Evolutionary conservation across 92 coral and sea anemone species (phyloP).

Genomic region (Pocillopora grandis): DNA sequence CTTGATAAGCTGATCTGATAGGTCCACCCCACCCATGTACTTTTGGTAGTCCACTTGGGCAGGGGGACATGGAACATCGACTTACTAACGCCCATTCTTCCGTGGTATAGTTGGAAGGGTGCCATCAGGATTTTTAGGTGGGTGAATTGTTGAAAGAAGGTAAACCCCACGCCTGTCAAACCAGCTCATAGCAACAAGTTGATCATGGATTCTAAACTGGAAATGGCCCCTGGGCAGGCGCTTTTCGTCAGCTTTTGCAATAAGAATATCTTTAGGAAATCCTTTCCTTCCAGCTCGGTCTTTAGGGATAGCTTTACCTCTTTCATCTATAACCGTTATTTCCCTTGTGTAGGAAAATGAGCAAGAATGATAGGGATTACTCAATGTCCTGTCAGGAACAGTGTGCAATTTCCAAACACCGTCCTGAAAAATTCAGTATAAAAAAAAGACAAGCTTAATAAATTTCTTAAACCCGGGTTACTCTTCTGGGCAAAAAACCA

Average conservation of each 20-base stretch:
- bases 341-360: background rate
- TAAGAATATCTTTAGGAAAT: too few species aligned
- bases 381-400: background rate
- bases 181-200: constrained; percentile 1
- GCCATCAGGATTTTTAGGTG: background rate
- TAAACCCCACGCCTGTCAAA: background rate
- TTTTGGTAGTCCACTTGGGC: constrained; percentile 41
- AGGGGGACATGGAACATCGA: constrained; percentile 31
- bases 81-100: constrained; percentile 2
- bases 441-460: background rate
- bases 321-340: constrained; percentile 8
- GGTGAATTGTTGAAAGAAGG: background rate
- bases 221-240: background rate
- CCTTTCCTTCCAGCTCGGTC: too few species aligned
- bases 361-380: background rate
- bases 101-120: constrained; percentile 1
- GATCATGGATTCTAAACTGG: background rate
- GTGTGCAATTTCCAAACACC: constrained; percentile 17
- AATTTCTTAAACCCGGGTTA: too few species aligned
- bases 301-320: background rate
- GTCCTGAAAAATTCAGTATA: background rate
- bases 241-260: too few species aligned
- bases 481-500: too few species aligned
- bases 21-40: constrained; percentile 41
- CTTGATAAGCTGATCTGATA: constrained; percentile 44